Conservation (phyloP, 2,797 vertebrate genomes). For the Sebastes aleutianus region DNA sequence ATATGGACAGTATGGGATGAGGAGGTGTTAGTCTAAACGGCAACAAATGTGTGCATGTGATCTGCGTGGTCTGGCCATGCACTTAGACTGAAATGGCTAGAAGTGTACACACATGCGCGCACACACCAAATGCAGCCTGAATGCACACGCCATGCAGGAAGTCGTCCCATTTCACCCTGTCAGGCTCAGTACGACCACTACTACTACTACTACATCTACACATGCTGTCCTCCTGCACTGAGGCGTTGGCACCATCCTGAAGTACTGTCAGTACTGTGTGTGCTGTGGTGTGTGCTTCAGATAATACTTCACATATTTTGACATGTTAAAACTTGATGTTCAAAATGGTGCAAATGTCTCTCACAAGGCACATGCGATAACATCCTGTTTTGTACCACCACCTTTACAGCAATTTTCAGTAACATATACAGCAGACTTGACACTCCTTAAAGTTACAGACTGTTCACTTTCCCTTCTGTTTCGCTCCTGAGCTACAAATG, state of each 20-base stretch:
- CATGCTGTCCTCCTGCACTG: slow-evolving; percentile 30
- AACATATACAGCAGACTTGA: background rate
- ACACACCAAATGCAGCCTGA: slow-evolving; percentile 57
- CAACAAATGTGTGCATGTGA: background rate
- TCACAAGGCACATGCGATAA: slow-evolving; percentile 33
- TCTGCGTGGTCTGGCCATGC: slow-evolving; percentile 54
- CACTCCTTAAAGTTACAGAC: background rate
- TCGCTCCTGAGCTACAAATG: background rate
- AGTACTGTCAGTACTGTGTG: background rate
- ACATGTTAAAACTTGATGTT: background rate
- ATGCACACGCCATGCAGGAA: slow-evolving; percentile 70
- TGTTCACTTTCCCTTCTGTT: background rate
- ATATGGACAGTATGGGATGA: slow-evolving; percentile 34
- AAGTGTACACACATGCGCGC: slow-evolving; percentile 45
- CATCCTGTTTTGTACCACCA: background rate
- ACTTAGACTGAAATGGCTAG: slow-evolving; percentile 40
- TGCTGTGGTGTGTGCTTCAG: background rate
- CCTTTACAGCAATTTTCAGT: background rate
- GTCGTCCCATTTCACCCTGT: slow-evolving; percentile 35
- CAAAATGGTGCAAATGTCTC: slow-evolving; percentile 57
- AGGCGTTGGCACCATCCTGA: slow-evolving; percentile 52
- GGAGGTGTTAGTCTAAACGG: slow-evolving; percentile 37
- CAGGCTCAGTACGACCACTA: background rate
- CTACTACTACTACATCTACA: background rate
- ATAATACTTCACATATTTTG: background rate